These are phyloP conservation scores for Pipistrellus kuhlii DNA, from an alignment of 2,797 vertebrate species.

Conservation along the genomic window DNA sequence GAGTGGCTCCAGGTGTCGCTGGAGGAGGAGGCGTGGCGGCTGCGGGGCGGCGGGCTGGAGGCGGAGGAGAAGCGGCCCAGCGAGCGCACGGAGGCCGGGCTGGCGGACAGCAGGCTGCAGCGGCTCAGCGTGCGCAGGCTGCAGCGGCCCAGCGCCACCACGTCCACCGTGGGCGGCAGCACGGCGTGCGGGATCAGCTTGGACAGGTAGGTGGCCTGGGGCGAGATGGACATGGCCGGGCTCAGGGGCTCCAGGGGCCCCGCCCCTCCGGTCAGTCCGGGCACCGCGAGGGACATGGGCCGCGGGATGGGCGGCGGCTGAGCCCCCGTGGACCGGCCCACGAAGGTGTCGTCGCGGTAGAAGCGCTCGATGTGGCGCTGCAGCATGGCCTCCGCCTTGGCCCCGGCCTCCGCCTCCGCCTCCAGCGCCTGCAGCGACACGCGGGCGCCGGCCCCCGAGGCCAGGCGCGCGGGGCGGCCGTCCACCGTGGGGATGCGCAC, in stretches of 20 bases:
- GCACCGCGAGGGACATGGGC: constrained; percentile 96
- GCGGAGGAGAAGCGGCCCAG: constrained; percentile 89
- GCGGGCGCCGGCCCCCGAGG: constrained; percentile 88
- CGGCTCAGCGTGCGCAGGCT: constrained; percentile 94
- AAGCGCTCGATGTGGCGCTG: constrained; percentile 90
- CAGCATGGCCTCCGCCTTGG: constrained; percentile 84
- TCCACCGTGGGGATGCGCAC: constrained; percentile 91
- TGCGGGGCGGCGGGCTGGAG: constrained; percentile 85
- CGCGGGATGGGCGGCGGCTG: constrained; percentile 86
- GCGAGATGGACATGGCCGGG: constrained; percentile 96
- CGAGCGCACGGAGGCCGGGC: constrained; percentile 92
- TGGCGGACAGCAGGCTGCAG: constrained; percentile 94
- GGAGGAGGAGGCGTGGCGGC: constrained; percentile 89
- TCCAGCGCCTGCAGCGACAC: constrained; percentile 93
- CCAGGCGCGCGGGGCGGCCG: constrained; percentile 82
- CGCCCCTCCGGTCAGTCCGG: constrained; percentile 90
- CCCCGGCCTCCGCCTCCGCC: constrained; percentile 83
- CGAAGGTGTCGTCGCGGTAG: constrained; percentile 90
- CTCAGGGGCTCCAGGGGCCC: constrained; percentile 88
- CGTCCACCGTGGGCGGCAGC: constrained; percentile 94
- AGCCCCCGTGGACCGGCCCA: constrained; percentile 85
- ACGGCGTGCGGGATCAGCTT: constrained; percentile 98
- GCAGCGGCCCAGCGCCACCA: constrained; percentile 94
- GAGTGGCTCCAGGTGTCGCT: constrained; percentile 94
- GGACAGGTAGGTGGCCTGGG: constrained; percentile 96